These are phyloP conservation scores for Meteorus colon DNA, from an alignment of 2,888 invertebrate genomes.

Conservation along the genomic window DNA sequence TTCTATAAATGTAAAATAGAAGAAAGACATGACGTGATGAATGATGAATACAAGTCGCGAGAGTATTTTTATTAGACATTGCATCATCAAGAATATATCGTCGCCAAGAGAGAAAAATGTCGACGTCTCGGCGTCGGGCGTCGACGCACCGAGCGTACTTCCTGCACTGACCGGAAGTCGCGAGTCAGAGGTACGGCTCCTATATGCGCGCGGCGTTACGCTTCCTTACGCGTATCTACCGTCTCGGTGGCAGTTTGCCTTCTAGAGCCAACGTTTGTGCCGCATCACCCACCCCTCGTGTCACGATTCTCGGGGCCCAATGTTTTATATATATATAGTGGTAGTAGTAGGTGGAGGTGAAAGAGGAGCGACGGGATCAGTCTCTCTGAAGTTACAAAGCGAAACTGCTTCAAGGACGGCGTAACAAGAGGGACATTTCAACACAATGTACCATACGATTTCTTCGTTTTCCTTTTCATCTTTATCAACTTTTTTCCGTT, in stretches of 20 bases:
- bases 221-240: constrained; percentile 66
- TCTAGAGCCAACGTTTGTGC: constrained; percentile 37
- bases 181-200: constrained; percentile 72
- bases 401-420: constrained; percentile 55
- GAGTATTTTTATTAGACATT: constrained; percentile 42
- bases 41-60: background rate
- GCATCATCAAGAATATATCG: constrained; percentile 25
- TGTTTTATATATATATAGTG: background rate
- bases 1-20: constrained; percentile 1
- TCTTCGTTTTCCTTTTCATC: background rate
- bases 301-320: constrained; percentile 4
- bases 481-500: too few species aligned
- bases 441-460: background rate
- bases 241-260: constrained; percentile 63
- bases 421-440: background rate
- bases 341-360: background rate
- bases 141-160: constrained; percentile 71
- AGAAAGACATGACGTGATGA: background rate
- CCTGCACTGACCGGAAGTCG: constrained; percentile 73
- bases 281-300: constrained; percentile 39
- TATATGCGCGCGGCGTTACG: constrained; percentile 66
- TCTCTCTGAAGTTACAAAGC: constrained; percentile 45
- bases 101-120: constrained; percentile 13
- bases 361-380: constrained; percentile 36
- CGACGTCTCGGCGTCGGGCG: constrained; percentile 61